Evolutionary conservation across 2,797 vertebrate species (phyloP).

Genomic region (Coranthus polyacanthus): DNA sequence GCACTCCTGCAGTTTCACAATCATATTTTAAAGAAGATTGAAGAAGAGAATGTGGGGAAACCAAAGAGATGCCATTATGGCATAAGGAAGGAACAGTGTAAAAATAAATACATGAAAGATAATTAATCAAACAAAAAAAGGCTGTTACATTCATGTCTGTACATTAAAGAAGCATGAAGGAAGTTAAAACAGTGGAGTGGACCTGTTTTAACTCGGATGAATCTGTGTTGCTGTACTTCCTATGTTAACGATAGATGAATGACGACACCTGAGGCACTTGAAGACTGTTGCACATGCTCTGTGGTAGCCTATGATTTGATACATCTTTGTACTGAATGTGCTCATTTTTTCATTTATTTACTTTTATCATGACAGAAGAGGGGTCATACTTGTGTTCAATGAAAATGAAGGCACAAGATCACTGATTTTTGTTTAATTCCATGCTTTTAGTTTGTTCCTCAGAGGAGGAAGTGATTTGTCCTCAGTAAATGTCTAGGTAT

Average conservation of each 20-base stretch:
- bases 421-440: slow-evolving; percentile 25
- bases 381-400: neutral
- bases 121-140: slow-evolving; percentile 8
- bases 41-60: slow-evolving; percentile 61
- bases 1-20: slow-evolving; percentile 22
- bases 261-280: slow-evolving; percentile 61
- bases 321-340: slow-evolving; percentile 62
- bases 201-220: slow-evolving; percentile 40
- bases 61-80: slow-evolving; percentile 67
- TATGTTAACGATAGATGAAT: slow-evolving; percentile 51
- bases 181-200: slow-evolving; percentile 37
- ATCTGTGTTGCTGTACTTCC: slow-evolving; percentile 41
- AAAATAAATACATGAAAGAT: slow-evolving; percentile 27
- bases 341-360: slow-evolving; percentile 36
- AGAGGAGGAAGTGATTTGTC: slow-evolving; percentile 17
- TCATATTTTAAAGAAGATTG: slow-evolving; percentile 27
- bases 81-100: slow-evolving; percentile 45
- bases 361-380: slow-evolving; percentile 20
- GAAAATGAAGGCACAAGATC: neutral
- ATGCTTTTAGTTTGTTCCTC: slow-evolving; percentile 29
- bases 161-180: slow-evolving; percentile 49
- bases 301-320: slow-evolving; percentile 52
- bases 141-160: slow-evolving; percentile 47
- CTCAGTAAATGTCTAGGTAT: slow-evolving; percentile 51
- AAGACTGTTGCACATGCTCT: slow-evolving; percentile 67